Percentiles rank a stretch among this genome's conserved stretches.
Evolutionary conservation across 1,140 invertebrate genomes (phyloP).

Genomic region (Cotesia vestalis): DNA sequence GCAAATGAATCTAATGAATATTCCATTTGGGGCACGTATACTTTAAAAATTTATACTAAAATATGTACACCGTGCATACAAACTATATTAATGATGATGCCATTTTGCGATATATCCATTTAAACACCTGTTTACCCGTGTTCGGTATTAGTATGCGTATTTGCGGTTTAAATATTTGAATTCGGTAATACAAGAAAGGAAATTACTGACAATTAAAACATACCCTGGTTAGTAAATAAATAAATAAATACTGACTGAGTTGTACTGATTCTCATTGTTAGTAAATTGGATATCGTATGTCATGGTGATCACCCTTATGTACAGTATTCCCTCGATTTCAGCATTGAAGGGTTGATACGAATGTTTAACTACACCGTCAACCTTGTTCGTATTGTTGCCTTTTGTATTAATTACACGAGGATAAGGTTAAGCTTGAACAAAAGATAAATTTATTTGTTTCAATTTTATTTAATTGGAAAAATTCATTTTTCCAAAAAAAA

Average conservation of each 20-base stretch:
- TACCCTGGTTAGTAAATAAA: not conserved
- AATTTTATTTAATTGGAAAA: not conserved
- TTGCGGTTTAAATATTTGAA: conserved; percentile 22
- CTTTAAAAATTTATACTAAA: not conserved
- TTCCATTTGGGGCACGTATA: conserved; percentile 6
- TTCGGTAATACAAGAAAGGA: conserved; percentile 1
- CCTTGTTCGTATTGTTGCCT: conserved; percentile 13
- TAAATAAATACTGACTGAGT: conserved; percentile 33
- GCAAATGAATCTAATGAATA: conserved; percentile 9
- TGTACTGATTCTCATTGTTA: conserved; percentile 26
- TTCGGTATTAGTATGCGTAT: no score
- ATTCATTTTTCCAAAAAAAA: no score
- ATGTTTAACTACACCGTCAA: conserved; percentile 36
- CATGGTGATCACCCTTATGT: conserved; percentile 40
- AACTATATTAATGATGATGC: no score
- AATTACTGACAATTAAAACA: no score
- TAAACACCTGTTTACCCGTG: no score
- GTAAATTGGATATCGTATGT: conserved; percentile 37
- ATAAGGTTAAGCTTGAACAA: not conserved
- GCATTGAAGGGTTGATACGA: conserved; percentile 24
- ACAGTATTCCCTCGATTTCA: conserved; percentile 23
- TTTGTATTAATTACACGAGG: conserved; percentile 30
- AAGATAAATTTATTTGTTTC: not conserved
- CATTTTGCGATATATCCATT: no score
- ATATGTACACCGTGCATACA: not conserved